Evolutionary conservation across 2,888 invertebrate species (phyloP), one percentile per base, ranked within the genome.

Genomic region (Lasioglossum lativentre): DNA sequence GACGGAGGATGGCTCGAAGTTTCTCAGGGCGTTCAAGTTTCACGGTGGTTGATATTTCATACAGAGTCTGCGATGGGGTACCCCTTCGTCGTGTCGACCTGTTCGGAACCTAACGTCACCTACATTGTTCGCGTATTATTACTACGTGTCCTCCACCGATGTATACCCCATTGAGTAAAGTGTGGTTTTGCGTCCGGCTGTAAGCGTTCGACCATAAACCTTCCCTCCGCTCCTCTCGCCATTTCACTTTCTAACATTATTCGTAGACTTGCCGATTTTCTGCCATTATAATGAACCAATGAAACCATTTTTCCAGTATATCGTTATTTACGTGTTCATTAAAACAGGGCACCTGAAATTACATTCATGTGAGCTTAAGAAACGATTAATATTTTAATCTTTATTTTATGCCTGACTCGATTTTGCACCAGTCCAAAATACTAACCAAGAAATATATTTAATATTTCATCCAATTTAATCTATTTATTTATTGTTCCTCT

Each of bases 41-140:
- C 95, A 94, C 91, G 94, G 93, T 95, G 95, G 94, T 95, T 95
- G 95, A 95, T 95, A 95, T 95, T 95, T 94, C 95, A 95, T 95
- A 95, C 95, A 95, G 92, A 94, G 91, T 86, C 91, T 88, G 92
- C 92, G 92, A 93, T 91, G 90, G 91, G 86, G 91, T 91, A 91
- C 89, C 92, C 91, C 89, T 88, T 89, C 86, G 81, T 90, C 76
- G 76, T 45, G 78, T 87, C 88, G 91, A 90, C 90, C 79, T 78
- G 86, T 80, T 81, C 91, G 83, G 88, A 87, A 91, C 88, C 92
- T 91, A 92, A 91, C 92, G 88, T 92, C 91, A 92, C 91, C 92
- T 94, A 93, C 93, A 94, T 94, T 92, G 93, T 93, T 93, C 90
- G 82, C 91, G 88, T 90, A 90, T 92, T 90, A 91, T 92, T 91